Conservation (phyloP, 2,797 vertebrate genomes). For the Lepus oiostolus region DNA sequence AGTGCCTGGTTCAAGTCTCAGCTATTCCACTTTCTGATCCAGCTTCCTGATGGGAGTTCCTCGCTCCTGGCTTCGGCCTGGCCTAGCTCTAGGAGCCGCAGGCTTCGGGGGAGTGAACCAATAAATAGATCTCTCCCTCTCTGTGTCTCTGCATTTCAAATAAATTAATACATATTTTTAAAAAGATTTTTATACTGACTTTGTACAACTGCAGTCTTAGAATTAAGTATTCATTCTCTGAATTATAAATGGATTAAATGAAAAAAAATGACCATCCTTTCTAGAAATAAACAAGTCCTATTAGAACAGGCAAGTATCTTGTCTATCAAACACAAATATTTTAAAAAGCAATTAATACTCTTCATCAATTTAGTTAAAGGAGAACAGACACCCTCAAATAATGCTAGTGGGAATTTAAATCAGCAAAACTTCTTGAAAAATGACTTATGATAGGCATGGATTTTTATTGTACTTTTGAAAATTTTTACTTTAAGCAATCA, state of each 20-base stretch:
- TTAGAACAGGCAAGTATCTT: background rate
- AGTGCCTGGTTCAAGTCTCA: too few relatives aligned
- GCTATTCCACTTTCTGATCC: too few relatives aligned
- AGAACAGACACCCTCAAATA: background rate
- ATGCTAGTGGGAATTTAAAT: background rate
- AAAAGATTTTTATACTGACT: background rate
- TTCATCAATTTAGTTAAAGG: background rate
- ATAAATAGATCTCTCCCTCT: too few relatives aligned
- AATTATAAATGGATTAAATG: conserved; percentile 3
- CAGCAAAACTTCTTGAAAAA: background rate
- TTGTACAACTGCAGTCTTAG: background rate
- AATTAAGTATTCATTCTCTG: conserved; percentile 33
- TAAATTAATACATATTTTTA: too few relatives aligned
- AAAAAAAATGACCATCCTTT: background rate
- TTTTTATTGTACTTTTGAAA: conserved; percentile 16
- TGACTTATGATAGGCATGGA: background rate
- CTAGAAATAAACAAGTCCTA: conserved; percentile 34
- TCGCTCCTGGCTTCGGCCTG: too few relatives aligned
- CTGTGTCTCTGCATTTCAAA: too few relatives aligned
- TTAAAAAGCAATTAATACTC: background rate
- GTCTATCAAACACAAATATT: background rate
- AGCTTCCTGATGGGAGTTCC: too few relatives aligned
- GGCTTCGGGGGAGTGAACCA: too few relatives aligned
- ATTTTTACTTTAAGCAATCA: background rate
- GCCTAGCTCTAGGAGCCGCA: too few relatives aligned